phyloP scores from a whole-genome alignment of 2,113 vertebrate species.

The Pagrus major region DNA sequence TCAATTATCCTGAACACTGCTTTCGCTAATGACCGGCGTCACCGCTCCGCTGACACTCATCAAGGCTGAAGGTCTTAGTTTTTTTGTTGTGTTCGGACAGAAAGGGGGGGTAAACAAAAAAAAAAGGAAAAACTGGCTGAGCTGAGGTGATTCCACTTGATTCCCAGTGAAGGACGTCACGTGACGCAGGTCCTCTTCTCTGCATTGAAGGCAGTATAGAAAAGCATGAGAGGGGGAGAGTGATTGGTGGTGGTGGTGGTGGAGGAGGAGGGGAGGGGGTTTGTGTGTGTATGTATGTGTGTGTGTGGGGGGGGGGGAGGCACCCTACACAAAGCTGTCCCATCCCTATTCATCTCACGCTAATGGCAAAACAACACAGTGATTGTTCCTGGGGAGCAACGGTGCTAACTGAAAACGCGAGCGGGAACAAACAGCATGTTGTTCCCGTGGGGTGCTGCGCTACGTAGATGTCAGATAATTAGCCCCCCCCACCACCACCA shows the following conservation, averaged over 20 bases:
- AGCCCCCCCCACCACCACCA: slow-evolving; percentile 66
- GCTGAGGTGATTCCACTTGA: slow-evolving; percentile 59
- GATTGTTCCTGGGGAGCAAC: slow-evolving; percentile 83
- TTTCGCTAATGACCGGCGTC: slow-evolving; percentile 27
- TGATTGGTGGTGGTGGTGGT: slow-evolving; percentile 37
- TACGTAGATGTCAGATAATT: slow-evolving; percentile 85
- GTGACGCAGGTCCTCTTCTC: slow-evolving; percentile 42
- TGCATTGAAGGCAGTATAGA: slow-evolving; percentile 54
- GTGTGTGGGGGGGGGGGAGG: slow-evolving; percentile 20
- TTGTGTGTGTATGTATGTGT: slow-evolving; percentile 3
- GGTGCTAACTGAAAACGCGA: slow-evolving; percentile 81
- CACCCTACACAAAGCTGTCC: slow-evolving; percentile 78
- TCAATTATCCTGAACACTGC: slow-evolving; percentile 33
- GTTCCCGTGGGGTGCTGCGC: slow-evolving; percentile 79
- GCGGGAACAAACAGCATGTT: slow-evolving; percentile 82
- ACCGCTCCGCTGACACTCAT: slow-evolving; percentile 34
- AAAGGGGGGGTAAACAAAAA: slow-evolving; percentile 6
- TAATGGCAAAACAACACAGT: slow-evolving; percentile 84
- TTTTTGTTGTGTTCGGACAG: slow-evolving; percentile 3
- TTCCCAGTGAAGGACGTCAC: slow-evolving; percentile 58
- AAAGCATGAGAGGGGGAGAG: slow-evolving; percentile 33
- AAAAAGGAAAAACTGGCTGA: slow-evolving; percentile 7
- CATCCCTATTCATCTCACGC: slow-evolving; percentile 86
- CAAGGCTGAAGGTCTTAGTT: slow-evolving; percentile 24
- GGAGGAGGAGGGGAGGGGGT: slow-evolving; percentile 32